Evolutionary conservation across 35 echinoderm and acorn worm species (phyloP).

Genomic region (Holothuria glaberrima): DNA sequence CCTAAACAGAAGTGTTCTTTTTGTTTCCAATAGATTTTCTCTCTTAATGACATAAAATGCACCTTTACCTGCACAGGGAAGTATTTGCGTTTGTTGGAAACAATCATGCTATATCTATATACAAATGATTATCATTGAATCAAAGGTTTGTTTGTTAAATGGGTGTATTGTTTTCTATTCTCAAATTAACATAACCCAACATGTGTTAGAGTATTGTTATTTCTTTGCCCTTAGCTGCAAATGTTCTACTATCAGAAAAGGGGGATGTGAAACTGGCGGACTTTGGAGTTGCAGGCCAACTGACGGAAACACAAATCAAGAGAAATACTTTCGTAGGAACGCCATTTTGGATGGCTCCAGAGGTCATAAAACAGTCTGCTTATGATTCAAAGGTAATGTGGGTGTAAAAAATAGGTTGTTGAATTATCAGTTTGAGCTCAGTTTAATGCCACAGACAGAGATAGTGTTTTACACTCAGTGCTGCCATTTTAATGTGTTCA

Average conservation of each 20-base stretch:
- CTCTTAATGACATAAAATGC: too few relatives aligned
- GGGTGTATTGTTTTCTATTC: conserved; percentile 6
- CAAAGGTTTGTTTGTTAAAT: neutral
- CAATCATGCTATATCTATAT: neutral
- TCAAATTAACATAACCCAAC: neutral
- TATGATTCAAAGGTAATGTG: conserved; percentile 94
- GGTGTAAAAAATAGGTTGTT: too few relatives aligned
- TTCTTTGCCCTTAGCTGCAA: conserved; percentile 79
- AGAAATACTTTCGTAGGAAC: conserved; percentile 98
- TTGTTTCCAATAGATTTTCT: too few relatives aligned
- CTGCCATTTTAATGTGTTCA: too few relatives aligned
- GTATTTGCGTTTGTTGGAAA: neutral
- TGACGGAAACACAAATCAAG: conserved; percentile 95
- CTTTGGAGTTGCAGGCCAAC: conserved; percentile 96
- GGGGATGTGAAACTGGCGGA: conserved; percentile 97
- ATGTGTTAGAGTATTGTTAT: neutral
- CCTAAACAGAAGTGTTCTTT: too few relatives aligned
- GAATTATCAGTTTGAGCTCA: too few relatives aligned
- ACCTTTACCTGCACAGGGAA: too few relatives aligned
- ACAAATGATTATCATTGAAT: neutral
- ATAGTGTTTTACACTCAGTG: too few relatives aligned
- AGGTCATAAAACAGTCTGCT: conserved; percentile 97
- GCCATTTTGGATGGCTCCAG: conserved; percentile 99
- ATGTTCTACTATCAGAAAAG: conserved; percentile 93
- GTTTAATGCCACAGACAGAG: too few relatives aligned